phyloP scores from a whole-genome alignment of 2,888 invertebrate species.

The Phania funesta region DNA sequence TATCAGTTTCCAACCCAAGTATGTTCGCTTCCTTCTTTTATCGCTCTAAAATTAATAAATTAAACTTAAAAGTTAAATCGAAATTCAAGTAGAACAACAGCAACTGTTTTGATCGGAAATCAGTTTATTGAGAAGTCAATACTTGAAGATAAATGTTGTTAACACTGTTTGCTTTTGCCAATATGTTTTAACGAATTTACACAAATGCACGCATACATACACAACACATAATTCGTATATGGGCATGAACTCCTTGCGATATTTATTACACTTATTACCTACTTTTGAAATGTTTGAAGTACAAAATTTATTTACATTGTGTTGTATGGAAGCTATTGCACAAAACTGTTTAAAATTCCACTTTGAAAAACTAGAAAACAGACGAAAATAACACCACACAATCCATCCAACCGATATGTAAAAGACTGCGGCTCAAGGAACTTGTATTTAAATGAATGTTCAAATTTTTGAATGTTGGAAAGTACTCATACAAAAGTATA shows the following conservation, averaged over 20 bases:
- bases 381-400: conserved; percentile 32
- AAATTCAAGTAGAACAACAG: too few relatives aligned
- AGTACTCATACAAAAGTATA: conserved; percentile 13
- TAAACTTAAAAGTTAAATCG: too few relatives aligned
- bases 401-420: conserved; percentile 27
- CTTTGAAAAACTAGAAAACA: conserved; percentile 51
- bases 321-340: conserved; percentile 46
- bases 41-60: too few relatives aligned
- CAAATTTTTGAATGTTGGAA: conserved; percentile 28
- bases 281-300: conserved; percentile 62
- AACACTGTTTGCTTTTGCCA: conserved; percentile 23
- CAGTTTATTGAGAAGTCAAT: conserved; percentile 52
- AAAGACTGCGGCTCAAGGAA: conserved; percentile 30
- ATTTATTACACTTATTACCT: conserved; percentile 66
- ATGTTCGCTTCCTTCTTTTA: too few relatives aligned
- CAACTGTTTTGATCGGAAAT: background rate
- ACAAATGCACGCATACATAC: conserved; percentile 23
- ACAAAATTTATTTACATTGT: conserved; percentile 60
- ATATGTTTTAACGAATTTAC: conserved; percentile 34
- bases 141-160: conserved; percentile 52
- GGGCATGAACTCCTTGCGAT: conserved; percentile 45
- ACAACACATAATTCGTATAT: conserved; percentile 33
- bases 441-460: conserved; percentile 37
- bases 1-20: too few relatives aligned
- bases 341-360: conserved; percentile 65